Evolutionary conservation across 2,888 invertebrate species (phyloP).

Genomic region (Teleiodes luculella): DNA sequence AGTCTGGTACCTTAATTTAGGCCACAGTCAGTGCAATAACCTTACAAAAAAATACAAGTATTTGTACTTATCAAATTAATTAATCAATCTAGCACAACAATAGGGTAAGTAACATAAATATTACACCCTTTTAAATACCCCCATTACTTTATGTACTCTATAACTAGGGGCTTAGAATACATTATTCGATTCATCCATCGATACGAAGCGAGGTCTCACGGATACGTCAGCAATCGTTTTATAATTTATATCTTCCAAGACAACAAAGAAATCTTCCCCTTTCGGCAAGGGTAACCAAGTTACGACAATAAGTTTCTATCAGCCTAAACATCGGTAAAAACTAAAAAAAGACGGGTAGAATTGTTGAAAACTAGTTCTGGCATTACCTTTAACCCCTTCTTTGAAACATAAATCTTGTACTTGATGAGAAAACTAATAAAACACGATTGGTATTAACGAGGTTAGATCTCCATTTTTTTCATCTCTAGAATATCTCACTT

Average conservation of each 20-base stretch:
- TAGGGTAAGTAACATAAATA: not conserved
- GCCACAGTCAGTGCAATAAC: not conserved
- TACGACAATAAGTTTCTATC: not conserved
- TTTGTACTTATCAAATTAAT: not conserved
- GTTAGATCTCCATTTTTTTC: not conserved
- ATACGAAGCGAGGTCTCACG: slow-evolving; percentile 10
- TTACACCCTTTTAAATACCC: slow-evolving; percentile 5
- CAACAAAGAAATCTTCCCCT: slow-evolving; percentile 15
- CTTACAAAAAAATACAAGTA: not conserved
- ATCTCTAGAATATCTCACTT: not conserved
- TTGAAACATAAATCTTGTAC: not conserved
- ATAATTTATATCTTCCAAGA: slow-evolving; percentile 1
- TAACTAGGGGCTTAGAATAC: not conserved
- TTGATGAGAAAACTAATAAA: not conserved
- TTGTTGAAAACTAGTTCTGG: slow-evolving; percentile 1
- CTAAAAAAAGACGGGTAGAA: not conserved
- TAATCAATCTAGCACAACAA: not conserved
- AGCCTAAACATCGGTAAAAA: not conserved
- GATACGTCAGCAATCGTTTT: slow-evolving; percentile 8
- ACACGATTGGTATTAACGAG: not conserved
- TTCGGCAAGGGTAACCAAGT: not conserved
- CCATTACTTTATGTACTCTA: not conserved
- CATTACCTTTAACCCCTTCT: not conserved
- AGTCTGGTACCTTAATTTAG: too few relatives aligned
- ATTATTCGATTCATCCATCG: not conserved